Conservation (phyloP, 2,797 vertebrate genomes). For the Sebastiscus albofasciatus region DNA sequence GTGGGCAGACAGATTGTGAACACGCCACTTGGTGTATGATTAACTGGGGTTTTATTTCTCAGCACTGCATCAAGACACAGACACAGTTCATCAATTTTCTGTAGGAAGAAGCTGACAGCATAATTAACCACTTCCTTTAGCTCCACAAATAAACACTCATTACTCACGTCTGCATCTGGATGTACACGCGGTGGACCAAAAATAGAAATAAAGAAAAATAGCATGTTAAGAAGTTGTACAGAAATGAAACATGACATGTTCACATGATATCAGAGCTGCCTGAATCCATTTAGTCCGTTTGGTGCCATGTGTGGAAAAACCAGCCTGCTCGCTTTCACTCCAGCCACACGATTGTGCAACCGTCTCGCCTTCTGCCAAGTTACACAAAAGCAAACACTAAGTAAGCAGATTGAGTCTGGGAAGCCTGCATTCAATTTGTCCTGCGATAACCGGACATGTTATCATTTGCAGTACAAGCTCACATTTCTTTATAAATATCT, state of each 20-base stretch:
- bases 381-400: slow-evolving; percentile 61
- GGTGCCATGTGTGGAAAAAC: slow-evolving; percentile 23
- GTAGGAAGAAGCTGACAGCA: slow-evolving; percentile 59
- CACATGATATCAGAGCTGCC: slow-evolving; percentile 37
- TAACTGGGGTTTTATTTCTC: slow-evolving; percentile 58
- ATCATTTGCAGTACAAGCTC: slow-evolving; percentile 40
- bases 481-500: slow-evolving; percentile 40
- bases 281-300: slow-evolving; percentile 14
- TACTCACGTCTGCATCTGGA: slow-evolving; percentile 55
- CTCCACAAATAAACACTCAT: slow-evolving; percentile 66
- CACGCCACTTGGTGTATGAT: slow-evolving; percentile 47
- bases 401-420: slow-evolving; percentile 59
- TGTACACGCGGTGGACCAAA: slow-evolving; percentile 1
- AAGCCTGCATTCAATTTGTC: slow-evolving; percentile 46
- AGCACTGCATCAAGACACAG: slow-evolving; percentile 53
- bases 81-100: slow-evolving; percentile 61
- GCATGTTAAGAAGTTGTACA: slow-evolving; percentile 23
- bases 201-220: slow-evolving; percentile 24
- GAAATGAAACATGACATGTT: slow-evolving; percentile 29
- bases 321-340: slow-evolving; percentile 30
- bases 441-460: slow-evolving; percentile 50
- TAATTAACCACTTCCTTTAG: slow-evolving; percentile 72
- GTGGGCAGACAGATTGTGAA: slow-evolving; percentile 32
- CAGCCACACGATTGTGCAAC: slow-evolving; percentile 36
- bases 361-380: slow-evolving; percentile 56